These are phyloP conservation scores for Hirudo medicinalis DNA, from an alignment of 1,140 invertebrate genomes.

Conservation along the genomic window DNA sequence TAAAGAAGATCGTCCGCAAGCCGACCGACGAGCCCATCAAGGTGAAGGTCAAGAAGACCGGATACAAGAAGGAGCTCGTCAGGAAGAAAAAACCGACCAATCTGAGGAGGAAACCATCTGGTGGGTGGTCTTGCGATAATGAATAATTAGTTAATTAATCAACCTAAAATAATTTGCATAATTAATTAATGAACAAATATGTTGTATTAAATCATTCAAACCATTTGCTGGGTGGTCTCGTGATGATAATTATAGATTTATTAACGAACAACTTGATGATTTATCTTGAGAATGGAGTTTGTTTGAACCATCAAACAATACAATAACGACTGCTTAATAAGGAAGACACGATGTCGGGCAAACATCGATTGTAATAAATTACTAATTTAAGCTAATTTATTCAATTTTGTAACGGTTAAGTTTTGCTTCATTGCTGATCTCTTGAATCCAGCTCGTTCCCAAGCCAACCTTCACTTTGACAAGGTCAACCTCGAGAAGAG, in stretches of 20 bases:
- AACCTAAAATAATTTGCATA: no score
- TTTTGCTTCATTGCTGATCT: not conserved
- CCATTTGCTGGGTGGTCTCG: no score
- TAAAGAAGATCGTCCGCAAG: constrained; percentile 65
- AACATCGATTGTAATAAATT: no score
- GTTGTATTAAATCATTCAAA: no score
- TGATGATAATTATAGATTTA: no score
- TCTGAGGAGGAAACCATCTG: constrained; percentile 35
- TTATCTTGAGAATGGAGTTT: no score
- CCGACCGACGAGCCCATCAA: constrained; percentile 67
- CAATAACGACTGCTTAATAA: no score
- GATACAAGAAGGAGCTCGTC: constrained; percentile 54
- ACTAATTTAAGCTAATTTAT: no score
- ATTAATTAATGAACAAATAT: not conserved
- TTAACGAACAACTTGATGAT: no score
- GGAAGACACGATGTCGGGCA: no score
- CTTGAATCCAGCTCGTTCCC: constrained; percentile 33
- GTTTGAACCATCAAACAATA: no score
- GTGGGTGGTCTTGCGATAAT: constrained; percentile 22
- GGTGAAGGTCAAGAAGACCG: constrained; percentile 74
- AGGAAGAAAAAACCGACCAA: constrained; percentile 25
- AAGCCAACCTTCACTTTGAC: constrained; percentile 44
- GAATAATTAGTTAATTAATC: constrained; percentile 12
- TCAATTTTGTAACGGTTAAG: no score
- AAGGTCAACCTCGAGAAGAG: constrained; percentile 68